Evolutionary conservation across 2,888 invertebrate species (phyloP).

Genomic region (Candidula unifasciata): DNA sequence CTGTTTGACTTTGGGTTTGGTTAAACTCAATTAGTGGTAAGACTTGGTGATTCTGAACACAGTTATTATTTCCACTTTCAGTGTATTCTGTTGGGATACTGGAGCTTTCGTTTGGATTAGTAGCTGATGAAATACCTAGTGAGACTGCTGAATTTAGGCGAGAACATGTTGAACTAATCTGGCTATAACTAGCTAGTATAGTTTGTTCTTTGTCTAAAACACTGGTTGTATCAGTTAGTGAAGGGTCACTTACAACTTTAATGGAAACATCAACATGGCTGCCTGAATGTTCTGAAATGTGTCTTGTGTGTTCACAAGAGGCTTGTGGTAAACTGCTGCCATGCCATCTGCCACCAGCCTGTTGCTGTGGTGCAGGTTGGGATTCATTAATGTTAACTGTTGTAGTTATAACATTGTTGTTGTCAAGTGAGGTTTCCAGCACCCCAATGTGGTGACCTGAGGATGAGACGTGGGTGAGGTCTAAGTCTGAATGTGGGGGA

Average conservation of each 20-base stretch:
- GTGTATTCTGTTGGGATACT: not conserved
- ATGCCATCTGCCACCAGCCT: not conserved
- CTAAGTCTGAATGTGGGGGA: not conserved
- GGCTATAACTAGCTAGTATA: not conserved
- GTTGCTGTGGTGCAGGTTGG: not conserved
- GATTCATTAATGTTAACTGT: not conserved
- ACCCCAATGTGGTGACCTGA: conserved; percentile 25
- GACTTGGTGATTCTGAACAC: not conserved
- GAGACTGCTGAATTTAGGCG: not conserved
- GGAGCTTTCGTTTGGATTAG: not conserved
- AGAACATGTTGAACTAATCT: not conserved
- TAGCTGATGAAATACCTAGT: not conserved
- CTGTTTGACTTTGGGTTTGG: no score
- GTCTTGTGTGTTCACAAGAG: not conserved
- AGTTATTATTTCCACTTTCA: not conserved
- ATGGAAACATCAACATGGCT: not conserved
- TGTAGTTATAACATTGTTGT: conserved; percentile 9
- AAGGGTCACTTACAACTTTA: not conserved
- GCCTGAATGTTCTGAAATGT: not conserved
- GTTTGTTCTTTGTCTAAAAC: not conserved
- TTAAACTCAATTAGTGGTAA: not conserved
- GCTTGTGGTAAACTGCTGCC: no score
- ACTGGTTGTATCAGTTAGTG: no score
- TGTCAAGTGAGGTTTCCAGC: conserved; percentile 25
- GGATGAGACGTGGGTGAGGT: not conserved